Evolutionary conservation across 2,113 vertebrate genomes (phyloP).

Genomic region (Microcebus tavaratra): DNA sequence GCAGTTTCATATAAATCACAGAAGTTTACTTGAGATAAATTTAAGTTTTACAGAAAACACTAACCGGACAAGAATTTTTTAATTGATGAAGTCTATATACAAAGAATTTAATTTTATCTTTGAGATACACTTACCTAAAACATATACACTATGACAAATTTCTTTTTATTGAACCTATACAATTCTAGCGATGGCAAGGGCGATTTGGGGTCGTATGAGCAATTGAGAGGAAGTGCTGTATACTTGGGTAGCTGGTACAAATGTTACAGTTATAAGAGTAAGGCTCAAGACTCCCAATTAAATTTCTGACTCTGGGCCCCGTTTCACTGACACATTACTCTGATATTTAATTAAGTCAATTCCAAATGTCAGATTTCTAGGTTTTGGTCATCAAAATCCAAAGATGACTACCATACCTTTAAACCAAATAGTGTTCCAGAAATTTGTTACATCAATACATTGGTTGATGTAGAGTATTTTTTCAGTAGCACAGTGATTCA

Average conservation of each 20-base stretch:
- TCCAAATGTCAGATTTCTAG: neutral
- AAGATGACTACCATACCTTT: neutral
- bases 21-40: neutral
- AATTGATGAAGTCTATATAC: neutral
- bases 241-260: neutral
- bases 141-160: neutral
- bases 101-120: conserved; percentile 17
- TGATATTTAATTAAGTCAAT: neutral
- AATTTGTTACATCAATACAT: neutral
- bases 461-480: neutral
- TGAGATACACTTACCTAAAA: neutral
- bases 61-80: neutral
- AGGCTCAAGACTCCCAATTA: neutral
- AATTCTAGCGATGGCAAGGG: neutral
- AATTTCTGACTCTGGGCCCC: neutral
- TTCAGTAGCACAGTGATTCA: neutral
- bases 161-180: neutral
- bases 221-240: conserved; percentile 3
- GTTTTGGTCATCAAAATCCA: neutral
- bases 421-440: neutral
- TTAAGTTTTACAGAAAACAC: neutral
- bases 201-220: neutral
- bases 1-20: neutral
- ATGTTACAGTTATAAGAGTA: neutral
- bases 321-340: neutral